phyloP scores from a whole-genome alignment of 2,888 invertebrate species.

The Tuta absoluta region DNA sequence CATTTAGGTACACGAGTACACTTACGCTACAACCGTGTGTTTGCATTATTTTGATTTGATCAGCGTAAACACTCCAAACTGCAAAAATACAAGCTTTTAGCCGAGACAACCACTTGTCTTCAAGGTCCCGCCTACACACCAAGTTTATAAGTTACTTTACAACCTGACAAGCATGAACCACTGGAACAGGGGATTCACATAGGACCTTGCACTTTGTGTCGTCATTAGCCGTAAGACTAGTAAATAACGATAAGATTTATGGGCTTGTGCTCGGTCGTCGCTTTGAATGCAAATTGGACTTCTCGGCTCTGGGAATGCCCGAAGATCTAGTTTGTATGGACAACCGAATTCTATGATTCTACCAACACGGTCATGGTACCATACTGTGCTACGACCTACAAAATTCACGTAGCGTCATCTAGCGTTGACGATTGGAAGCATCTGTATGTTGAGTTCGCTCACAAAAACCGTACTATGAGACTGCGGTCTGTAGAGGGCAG shows the following conservation, averaged over 20 bases:
- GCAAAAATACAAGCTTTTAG: too few species aligned
- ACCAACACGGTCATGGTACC: not conserved
- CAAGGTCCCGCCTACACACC: too few species aligned
- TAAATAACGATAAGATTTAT: constrained; percentile 18
- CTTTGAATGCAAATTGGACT: not conserved
- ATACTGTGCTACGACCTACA: not conserved
- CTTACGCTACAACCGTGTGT: too few species aligned
- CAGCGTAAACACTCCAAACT: too few species aligned
- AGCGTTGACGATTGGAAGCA: not conserved
- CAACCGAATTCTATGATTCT: not conserved
- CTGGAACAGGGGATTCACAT: constrained; percentile 17
- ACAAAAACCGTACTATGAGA: not conserved
- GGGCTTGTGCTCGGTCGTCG: not conserved
- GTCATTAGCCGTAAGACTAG: constrained; percentile 2
- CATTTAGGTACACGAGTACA: too few species aligned
- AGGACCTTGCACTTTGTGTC: constrained; percentile 18
- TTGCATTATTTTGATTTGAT: too few species aligned
- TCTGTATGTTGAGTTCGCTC: not conserved
- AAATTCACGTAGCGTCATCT: constrained; percentile 1
- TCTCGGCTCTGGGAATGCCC: constrained; percentile 6
- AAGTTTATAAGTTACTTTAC: too few species aligned
- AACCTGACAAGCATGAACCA: constrained; percentile 13
- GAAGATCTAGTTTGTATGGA: not conserved
- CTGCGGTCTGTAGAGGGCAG: not conserved
- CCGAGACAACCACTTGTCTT: too few species aligned